A percentile compares a stretch with the other conserved stretches of the same genome.
Evolutionary conservation across 2,113 vertebrate genomes (phyloP).

Genomic region (Platysteira castanea): DNA sequence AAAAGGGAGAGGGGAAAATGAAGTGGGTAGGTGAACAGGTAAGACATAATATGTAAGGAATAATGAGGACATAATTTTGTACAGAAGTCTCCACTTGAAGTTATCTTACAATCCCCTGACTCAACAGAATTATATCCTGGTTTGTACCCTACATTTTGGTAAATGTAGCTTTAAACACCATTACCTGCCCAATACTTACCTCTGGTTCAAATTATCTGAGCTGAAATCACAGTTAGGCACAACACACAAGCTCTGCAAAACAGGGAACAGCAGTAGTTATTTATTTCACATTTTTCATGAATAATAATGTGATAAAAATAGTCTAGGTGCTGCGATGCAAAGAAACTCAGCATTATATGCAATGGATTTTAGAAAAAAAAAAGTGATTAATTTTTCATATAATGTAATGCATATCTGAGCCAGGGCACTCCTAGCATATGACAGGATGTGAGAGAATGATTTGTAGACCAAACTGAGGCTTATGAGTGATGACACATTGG

Average conservation of each 20-base stretch:
- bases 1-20: neutral
- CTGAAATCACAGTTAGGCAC: neutral
- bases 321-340: neutral
- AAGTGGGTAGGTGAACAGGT: neutral
- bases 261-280: neutral
- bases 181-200: neutral
- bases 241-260: neutral
- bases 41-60: neutral
- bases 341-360: neutral
- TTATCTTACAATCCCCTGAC: neutral
- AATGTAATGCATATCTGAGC: neutral
- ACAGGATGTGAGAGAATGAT: neutral
- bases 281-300: neutral
- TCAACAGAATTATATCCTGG: neutral
- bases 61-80: neutral
- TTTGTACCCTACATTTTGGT: neutral
- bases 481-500: neutral
- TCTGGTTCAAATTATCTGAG: neutral
- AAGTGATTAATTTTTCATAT: neutral
- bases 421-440: neutral
- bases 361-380: fast-evolving
- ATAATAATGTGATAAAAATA: neutral
- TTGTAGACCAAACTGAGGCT: neutral
- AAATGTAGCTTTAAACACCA: neutral
- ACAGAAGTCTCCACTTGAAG: neutral